Evolutionary conservation across 2,888 invertebrate species (phyloP), one percentile per base, ranked within the genome.

Genomic region (Apamea anceps): DNA sequence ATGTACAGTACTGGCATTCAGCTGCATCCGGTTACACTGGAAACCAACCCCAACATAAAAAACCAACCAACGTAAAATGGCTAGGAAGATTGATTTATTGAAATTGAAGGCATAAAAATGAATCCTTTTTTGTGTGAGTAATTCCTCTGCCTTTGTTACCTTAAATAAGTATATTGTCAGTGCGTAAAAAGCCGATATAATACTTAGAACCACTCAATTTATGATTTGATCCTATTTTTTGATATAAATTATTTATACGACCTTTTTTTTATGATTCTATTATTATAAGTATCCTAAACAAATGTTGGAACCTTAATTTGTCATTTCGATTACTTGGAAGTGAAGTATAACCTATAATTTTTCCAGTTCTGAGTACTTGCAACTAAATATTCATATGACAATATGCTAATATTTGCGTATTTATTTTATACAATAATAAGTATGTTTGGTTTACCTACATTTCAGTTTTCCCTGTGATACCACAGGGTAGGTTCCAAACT

Each of bases 371-470:
- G n/a, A 15, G 45, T 62, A 57, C 28, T 13, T 51, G n/a, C 60
- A 66, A 66, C 1, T 81, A 77, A 71, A 81, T 85, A 85, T 81
- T 85, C 77, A 81, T 73, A 54, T 25, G 60, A 18, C 18, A 67
- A 67, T 82, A 80, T 68, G 74, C 21, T 79, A 73, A 76, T 74
- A n/a, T 73, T 63, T n/a, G 85, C 25, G 65, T 62, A 48, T 60
- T 70, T 60, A 72, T 18, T 67, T 79, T 54, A n/a, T 32, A 72
- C 70, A 63, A n/a, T 57, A 70, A 71, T 66, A 70, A 60, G 21
- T 60, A 18, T 54, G 62, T 72, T 85, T 62, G 28, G 65, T 81
- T 75, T 63, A n/a, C n/a, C n/a, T n/a, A 85, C 32, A 57, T 66
- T 73, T 60, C 1, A 32, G 25, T 72, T 74, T 80, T 68, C 65